Percentiles rank a stretch among this genome's conserved stretches.
These are phyloP conservation scores for Polymixis flavicincta DNA, from an alignment of 2,888 invertebrate genomes.

Conservation along the genomic window DNA sequence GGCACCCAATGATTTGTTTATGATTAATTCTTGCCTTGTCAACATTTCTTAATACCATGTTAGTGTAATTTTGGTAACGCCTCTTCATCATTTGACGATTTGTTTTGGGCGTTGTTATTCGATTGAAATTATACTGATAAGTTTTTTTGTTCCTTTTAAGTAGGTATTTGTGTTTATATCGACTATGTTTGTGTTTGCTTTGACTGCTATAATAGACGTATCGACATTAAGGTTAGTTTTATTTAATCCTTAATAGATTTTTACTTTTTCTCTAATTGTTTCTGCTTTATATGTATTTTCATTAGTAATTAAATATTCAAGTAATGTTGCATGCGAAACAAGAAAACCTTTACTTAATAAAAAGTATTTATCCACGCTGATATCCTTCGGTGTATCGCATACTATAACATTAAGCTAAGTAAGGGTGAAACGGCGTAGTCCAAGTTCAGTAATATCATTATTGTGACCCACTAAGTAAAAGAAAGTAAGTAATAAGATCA, in stretches of 20 bases:
- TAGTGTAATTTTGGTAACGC: constrained; percentile 81
- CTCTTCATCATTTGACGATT: constrained; percentile 78
- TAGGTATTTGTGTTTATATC: constrained; percentile 5
- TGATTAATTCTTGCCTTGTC: constrained; percentile 84
- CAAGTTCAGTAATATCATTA: constrained; percentile 80
- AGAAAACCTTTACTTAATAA: constrained; percentile 26
- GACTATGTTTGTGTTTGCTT: constrained; percentile 1
- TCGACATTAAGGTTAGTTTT: not conserved
- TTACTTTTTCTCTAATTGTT: not conserved
- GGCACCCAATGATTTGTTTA: constrained; percentile 75
- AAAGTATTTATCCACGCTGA: constrained; percentile 24
- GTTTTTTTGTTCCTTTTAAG: constrained; percentile 36
- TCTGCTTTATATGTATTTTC: not conserved
- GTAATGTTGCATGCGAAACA: not conserved
- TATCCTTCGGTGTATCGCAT: constrained; percentile 51
- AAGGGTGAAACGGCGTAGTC: constrained; percentile 60
- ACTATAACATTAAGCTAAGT: constrained; percentile 69
- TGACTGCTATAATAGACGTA: not conserved
- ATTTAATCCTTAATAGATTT: not conserved
- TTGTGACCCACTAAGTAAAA: constrained; percentile 76
- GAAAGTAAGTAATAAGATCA: constrained; percentile 79
- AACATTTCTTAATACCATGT: constrained; percentile 79
- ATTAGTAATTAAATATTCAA: not conserved
- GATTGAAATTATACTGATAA: constrained; percentile 72
- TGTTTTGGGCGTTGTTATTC: constrained; percentile 71